Evolutionary conservation across 2,113 vertebrate genomes (phyloP).

Genomic region (Oreochromis spilurus): DNA sequence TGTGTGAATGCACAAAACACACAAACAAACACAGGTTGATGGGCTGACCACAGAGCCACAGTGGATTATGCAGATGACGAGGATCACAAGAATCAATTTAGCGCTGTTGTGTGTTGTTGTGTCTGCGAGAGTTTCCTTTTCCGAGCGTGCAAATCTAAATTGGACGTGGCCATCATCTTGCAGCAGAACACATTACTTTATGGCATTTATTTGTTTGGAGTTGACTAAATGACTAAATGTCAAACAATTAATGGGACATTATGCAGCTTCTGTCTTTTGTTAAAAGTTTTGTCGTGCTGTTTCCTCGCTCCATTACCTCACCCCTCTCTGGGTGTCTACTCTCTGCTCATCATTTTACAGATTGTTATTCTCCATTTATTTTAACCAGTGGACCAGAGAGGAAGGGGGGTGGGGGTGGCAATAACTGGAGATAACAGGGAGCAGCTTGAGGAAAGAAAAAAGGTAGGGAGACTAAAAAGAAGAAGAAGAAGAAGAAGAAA

Average conservation of each 20-base stretch:
- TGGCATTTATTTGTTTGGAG: neutral
- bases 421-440: neutral
- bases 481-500: neutral
- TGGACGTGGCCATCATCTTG: neutral
- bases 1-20: neutral
- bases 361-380: constrained; percentile 4
- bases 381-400: neutral
- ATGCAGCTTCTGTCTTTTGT: neutral
- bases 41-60: neutral
- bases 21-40: neutral
- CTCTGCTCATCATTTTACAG: constrained; percentile 1
- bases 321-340: neutral
- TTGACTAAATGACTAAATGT: constrained; percentile 5
- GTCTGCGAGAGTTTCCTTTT: neutral
- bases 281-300: neutral
- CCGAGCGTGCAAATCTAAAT: neutral
- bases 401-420: neutral
- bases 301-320: neutral
- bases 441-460: neutral
- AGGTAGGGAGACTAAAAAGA: neutral
- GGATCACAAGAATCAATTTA: neutral
- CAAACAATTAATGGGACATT: constrained; percentile 13
- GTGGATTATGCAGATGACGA: neutral
- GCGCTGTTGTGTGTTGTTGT: neutral
- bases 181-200: neutral